A percentile compares a stretch with the other conserved stretches of the same genome.
phyloP scores from a whole-genome alignment of 2,888 invertebrate genomes.

The Lampropteryx suffumata region DNA sequence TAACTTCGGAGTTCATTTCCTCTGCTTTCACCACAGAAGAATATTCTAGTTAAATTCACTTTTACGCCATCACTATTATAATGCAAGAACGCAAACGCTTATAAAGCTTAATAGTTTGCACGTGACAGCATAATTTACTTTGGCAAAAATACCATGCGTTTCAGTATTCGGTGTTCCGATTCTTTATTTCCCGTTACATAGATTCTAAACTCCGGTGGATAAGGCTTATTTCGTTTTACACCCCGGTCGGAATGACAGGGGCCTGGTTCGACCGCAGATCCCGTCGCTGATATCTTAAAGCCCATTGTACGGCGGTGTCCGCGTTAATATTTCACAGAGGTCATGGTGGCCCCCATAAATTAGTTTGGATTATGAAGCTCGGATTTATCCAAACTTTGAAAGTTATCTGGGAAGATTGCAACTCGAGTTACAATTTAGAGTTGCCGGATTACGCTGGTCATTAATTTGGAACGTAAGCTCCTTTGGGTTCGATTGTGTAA shows the following conservation, averaged over 20 bases:
- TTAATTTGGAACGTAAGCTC: conserved; percentile 44
- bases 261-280: conserved; percentile 31
- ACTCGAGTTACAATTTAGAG: conserved; percentile 33
- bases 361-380: conserved; percentile 41
- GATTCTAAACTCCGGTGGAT: neutral
- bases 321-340: conserved; percentile 54
- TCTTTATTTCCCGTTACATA: neutral
- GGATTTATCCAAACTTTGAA: conserved; percentile 39
- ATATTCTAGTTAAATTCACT: neutral
- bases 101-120: neutral
- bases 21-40: conserved; percentile 6
- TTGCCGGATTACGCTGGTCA: conserved; percentile 42
- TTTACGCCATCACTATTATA: neutral
- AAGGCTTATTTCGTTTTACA: neutral
- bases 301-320: conserved; percentile 41
- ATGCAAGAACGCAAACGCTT: neutral
- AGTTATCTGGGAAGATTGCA: conserved; percentile 41
- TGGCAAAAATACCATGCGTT: neutral
- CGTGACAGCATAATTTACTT: neutral
- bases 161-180: neutral
- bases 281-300: conserved; percentile 44
- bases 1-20: conserved; percentile 34
- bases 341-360: conserved; percentile 41
- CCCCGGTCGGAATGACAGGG: neutral
- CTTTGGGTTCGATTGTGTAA: conserved; percentile 39